Base-by-base conservation (phyloP, 2,888 invertebrate genomes). In the Tiliacea aurago region DNA sequence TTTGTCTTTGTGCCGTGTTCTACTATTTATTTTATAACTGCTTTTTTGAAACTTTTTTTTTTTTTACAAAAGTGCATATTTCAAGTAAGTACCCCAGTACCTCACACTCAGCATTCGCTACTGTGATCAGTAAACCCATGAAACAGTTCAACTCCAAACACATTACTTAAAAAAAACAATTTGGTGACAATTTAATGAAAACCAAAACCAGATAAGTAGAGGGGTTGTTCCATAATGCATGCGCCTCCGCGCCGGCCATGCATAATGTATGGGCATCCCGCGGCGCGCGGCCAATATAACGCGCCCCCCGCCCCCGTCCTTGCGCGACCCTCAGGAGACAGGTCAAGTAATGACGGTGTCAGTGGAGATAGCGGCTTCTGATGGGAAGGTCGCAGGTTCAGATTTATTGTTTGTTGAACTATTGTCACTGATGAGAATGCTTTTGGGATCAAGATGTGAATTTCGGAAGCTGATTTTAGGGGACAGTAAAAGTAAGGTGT, bases 241-340 rank as follows among this genome's bases (percentile, higher is more conserved):
- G 77, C 70, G 53, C 64, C 62, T 61, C 72, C 71, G 77, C 77
- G 73, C 67, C 15, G 56, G 63, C 62, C 85, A 91, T 94, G 94
- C 93, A 94, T 94, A 84, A 94, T 94, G 92, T 92, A 94, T 86
- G 87, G 86, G 88, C 63, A 78, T 76, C 90, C 90, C 89, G 89
- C 83, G 63, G 90, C 78, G 90, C 77, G 80, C 80, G 77, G 76
- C 82, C 89, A 87, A 89, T 89, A 88, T 85, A 84, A 79, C 83
- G 81, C 76, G 81, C 84, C 84, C 80, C 72, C 37, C 61, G 61
- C 37, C 23, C 13, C 41, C 62, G 64, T 45, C 56, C 47, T 15
- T 28, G 51, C 56, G 18, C 33, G 56, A 33, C 56, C 68, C 72
- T 58, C 62, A 37, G 64, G 73, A 65, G 68, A 59, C 80, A 65